These are phyloP conservation scores for Emmelina monodactyla DNA, from an alignment of 2,888 invertebrate species.

Conservation along the genomic window DNA sequence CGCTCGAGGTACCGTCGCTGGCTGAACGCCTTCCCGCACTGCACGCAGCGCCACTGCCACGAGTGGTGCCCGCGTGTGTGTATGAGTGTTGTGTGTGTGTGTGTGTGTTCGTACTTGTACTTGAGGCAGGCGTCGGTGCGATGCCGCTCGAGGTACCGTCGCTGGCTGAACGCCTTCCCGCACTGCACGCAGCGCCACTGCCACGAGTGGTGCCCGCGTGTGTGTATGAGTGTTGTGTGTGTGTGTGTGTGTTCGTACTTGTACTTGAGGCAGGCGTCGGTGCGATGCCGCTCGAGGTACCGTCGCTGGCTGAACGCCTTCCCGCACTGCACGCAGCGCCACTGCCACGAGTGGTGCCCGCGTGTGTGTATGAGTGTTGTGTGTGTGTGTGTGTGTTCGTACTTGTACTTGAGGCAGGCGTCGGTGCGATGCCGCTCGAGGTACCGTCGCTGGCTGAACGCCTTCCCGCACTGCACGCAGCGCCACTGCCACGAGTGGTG, in stretches of 20 bases:
- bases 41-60: slow-evolving; percentile 72
- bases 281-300: slow-evolving; percentile 70
- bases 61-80: slow-evolving; percentile 74
- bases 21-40: slow-evolving; percentile 75
- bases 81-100: too few species aligned
- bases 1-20: slow-evolving; percentile 71
- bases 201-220: slow-evolving; percentile 75
- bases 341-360: slow-evolving; percentile 74
- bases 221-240: too few species aligned
- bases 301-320: slow-evolving; percentile 75
- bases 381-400: too few species aligned
- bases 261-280: slow-evolving; percentile 72
- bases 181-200: slow-evolving; percentile 71
- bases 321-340: slow-evolving; percentile 70
- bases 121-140: slow-evolving; percentile 71
- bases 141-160: slow-evolving; percentile 71
- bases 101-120: too few species aligned
- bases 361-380: too few species aligned
- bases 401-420: slow-evolving; percentile 72
- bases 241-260: too few species aligned
- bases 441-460: slow-evolving; percentile 73
- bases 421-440: slow-evolving; percentile 70
- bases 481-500: slow-evolving; percentile 76
- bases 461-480: slow-evolving; percentile 71
- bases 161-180: slow-evolving; percentile 74